A percentile compares a stretch with the other conserved stretches of the same genome.
phyloP scores from a whole-genome alignment of 2,797 vertebrate genomes.

The Avahi laniger region DNA sequence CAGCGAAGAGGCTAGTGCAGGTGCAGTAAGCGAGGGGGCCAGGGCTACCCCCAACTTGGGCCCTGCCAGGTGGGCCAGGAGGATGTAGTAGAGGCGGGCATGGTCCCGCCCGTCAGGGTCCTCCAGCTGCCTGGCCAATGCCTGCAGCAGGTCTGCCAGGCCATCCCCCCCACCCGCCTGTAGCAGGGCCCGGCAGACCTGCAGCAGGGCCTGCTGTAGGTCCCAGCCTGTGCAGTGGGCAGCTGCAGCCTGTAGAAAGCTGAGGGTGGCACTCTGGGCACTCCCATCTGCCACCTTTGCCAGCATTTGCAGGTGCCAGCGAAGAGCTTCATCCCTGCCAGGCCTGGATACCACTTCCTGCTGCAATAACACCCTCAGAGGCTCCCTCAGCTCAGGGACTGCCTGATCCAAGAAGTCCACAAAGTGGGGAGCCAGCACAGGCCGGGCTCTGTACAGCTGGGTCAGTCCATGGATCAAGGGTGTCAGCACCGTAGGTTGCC shows the following conservation, averaged over 20 bases:
- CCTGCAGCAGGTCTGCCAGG: slow-evolving; percentile 89
- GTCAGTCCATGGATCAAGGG: slow-evolving; percentile 84
- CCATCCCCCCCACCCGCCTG: slow-evolving; percentile 47
- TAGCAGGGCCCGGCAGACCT: slow-evolving; percentile 88
- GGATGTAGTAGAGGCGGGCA: slow-evolving; percentile 91
- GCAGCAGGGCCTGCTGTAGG: slow-evolving; percentile 87
- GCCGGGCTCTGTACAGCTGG: slow-evolving; percentile 85
- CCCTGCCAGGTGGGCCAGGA: slow-evolving; percentile 88
- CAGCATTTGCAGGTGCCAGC: slow-evolving; percentile 89
- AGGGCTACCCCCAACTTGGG: slow-evolving; percentile 87
- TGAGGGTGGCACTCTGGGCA: slow-evolving; percentile 81
- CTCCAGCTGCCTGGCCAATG: slow-evolving; percentile 83
- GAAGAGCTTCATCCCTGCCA: slow-evolving; percentile 76
- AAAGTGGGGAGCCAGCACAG: slow-evolving; percentile 88
- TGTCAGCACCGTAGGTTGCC: slow-evolving; percentile 76
- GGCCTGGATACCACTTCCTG: slow-evolving; percentile 81
- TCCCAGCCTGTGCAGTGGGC: slow-evolving; percentile 85
- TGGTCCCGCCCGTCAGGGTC: slow-evolving; percentile 91
- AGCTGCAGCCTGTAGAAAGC: slow-evolving; percentile 85
- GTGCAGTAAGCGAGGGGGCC: slow-evolving; percentile 83
- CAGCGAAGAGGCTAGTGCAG: slow-evolving; percentile 86
- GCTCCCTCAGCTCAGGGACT: slow-evolving; percentile 81
- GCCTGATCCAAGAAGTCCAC: slow-evolving; percentile 87
- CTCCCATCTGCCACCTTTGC: slow-evolving; percentile 85
- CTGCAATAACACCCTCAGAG: slow-evolving; percentile 85